phyloP scores from a whole-genome alignment of 2,113 vertebrate species.

The Galbula dea region DNA sequence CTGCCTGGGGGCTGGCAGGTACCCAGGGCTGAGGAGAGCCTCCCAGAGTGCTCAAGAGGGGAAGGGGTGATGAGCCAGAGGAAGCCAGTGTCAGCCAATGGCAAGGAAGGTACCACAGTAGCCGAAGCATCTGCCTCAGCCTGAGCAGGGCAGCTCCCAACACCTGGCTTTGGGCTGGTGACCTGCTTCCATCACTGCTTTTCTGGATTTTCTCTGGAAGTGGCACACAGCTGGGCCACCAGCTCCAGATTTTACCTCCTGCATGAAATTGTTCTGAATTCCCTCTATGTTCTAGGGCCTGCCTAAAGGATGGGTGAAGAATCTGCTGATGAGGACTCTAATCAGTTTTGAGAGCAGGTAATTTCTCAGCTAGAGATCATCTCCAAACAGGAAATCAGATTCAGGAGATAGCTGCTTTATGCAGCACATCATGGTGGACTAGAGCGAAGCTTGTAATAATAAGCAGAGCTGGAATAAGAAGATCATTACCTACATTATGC shows the following conservation, averaged over 20 bases:
- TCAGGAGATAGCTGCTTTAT: conserved; percentile 19
- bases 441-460: conserved; percentile 14
- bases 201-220: not conserved
- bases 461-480: conserved; percentile 19
- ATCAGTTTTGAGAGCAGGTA: conserved; percentile 64
- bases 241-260: conserved; percentile 6
- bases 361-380: conserved; percentile 63
- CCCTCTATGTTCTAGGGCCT: not conserved
- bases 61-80: not conserved
- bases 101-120: not conserved
- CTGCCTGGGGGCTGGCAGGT: not conserved
- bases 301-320: conserved; percentile 20
- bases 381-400: conserved; percentile 58
- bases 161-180: not conserved
- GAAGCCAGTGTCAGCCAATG: fast-evolving
- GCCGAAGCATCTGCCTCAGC: not conserved
- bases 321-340: conserved; percentile 54
- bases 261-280: conserved; percentile 7
- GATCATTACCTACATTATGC: not conserved
- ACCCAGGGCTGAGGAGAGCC: not conserved
- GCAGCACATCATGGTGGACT: conserved; percentile 13
- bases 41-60: not conserved
- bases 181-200: not conserved
- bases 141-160: not conserved
- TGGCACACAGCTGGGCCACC: not conserved